phyloP scores from a whole-genome alignment of 2,113 vertebrate species.

The Myrmophylax atrothorax region DNA sequence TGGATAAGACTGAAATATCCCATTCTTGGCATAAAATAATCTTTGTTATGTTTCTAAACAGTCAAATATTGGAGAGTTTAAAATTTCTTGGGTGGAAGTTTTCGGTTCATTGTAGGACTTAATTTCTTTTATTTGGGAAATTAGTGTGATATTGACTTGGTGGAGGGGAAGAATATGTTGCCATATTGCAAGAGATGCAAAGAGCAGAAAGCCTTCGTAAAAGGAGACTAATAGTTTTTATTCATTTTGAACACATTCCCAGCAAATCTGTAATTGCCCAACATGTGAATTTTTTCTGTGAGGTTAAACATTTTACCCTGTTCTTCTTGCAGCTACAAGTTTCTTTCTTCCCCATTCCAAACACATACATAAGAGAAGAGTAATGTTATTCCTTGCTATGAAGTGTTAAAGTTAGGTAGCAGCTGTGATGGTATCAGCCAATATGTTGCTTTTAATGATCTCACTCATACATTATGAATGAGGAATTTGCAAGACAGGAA shows the following conservation, averaged over 20 bases:
- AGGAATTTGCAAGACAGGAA: conserved; percentile 48
- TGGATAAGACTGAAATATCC: conserved; percentile 10
- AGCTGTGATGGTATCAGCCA: conserved; percentile 65
- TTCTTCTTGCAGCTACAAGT: conserved; percentile 5
- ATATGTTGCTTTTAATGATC: conserved; percentile 70
- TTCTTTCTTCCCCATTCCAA: background rate
- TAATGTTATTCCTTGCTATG: conserved; percentile 43
- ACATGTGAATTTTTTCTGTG: background rate
- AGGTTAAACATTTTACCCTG: conserved; percentile 24
- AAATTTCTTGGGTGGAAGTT: conserved; percentile 40
- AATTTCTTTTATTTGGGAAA: conserved; percentile 44
- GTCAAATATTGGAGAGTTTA: background rate
- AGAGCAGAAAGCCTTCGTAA: background rate
- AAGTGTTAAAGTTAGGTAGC: conserved; percentile 56
- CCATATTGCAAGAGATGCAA: background rate
- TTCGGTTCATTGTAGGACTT: conserved; percentile 23
- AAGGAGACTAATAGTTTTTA: conserved; percentile 11
- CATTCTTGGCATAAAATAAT: conserved; percentile 31
- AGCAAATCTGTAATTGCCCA: conserved; percentile 3
- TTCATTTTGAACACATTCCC: background rate
- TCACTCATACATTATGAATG: conserved; percentile 72
- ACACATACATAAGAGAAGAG: conserved; percentile 28
- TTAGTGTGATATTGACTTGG: conserved; percentile 58
- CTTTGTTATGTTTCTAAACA: conserved; percentile 45
- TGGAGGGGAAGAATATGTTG: background rate